phyloP scores from a whole-genome alignment of 2,113 vertebrate species.

The Oreochromis tanganicae region DNA sequence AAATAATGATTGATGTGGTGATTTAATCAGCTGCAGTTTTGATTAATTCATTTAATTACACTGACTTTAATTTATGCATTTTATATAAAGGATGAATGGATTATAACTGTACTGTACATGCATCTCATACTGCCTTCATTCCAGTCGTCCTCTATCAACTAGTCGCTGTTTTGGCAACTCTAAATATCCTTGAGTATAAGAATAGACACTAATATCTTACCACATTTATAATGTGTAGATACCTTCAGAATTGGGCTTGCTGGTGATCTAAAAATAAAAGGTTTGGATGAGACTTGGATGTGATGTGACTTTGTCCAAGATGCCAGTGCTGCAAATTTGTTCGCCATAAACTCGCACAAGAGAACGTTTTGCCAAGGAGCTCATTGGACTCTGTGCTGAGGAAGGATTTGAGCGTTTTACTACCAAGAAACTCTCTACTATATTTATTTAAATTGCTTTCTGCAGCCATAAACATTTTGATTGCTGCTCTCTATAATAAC shows the following conservation, averaged over 20 bases:
- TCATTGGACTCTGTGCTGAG: neutral
- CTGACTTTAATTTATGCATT: neutral
- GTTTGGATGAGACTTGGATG: conserved; percentile 6
- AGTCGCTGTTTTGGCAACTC: neutral
- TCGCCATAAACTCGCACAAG: neutral
- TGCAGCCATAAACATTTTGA: neutral
- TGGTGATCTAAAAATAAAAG: conserved; percentile 11
- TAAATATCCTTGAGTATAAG: neutral
- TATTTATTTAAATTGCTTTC: neutral
- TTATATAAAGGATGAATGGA: neutral
- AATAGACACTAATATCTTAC: neutral
- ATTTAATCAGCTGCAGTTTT: neutral
- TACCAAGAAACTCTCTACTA: neutral
- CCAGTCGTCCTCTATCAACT: neutral
- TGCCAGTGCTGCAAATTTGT: neutral
- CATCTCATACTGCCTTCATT: neutral
- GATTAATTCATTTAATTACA: neutral
- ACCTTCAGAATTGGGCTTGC: neutral
- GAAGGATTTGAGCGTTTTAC: neutral
- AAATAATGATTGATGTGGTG: neutral
- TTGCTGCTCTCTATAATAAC: neutral
- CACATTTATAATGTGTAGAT: neutral
- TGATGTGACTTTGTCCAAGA: neutral
- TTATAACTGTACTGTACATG: neutral
- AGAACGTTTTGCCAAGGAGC: neutral